phyloP scores from a whole-genome alignment of 2,888 invertebrate genomes.

The Dasypolia templi region DNA sequence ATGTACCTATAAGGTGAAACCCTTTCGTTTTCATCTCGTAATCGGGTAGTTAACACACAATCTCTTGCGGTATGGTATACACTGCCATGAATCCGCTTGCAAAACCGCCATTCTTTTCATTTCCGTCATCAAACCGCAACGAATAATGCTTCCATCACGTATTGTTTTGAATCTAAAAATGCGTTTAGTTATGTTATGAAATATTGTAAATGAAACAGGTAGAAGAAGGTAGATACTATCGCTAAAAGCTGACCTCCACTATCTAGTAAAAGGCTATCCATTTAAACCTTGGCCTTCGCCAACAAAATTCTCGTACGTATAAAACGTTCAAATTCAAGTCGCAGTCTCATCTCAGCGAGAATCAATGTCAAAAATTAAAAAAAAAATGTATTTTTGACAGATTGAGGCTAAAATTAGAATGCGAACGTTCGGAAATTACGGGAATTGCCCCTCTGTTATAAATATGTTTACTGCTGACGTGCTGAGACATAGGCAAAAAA shows the following conservation, averaged over 20 bases:
- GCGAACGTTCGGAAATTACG: no score
- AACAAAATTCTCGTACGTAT: no score
- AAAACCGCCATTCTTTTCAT: constrained; percentile 42
- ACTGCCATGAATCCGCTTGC: constrained; percentile 34
- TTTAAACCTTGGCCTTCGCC: no score
- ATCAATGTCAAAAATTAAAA: no score
- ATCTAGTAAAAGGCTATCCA: background rate
- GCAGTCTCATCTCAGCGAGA: no score
- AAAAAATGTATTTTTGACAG: no score
- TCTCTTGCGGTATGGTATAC: constrained; percentile 49
- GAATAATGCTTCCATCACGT: constrained; percentile 26
- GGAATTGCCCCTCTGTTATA: no score
- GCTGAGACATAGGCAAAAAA: background rate
- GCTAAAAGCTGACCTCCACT: background rate
- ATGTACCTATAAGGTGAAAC: constrained; percentile 36
- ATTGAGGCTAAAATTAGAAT: no score
- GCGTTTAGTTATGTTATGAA: constrained; percentile 10
- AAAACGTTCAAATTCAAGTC: no score
- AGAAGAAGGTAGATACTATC: background rate
- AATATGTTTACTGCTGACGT: background rate
- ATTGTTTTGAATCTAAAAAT: constrained; percentile 38
- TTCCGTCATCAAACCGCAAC: constrained; percentile 54
- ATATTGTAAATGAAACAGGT: background rate
- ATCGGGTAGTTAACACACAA: constrained; percentile 51
- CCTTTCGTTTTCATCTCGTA: constrained; percentile 51